Conservation (phyloP, 2,797 vertebrate species). For the Muscicapa comitata region DNA sequence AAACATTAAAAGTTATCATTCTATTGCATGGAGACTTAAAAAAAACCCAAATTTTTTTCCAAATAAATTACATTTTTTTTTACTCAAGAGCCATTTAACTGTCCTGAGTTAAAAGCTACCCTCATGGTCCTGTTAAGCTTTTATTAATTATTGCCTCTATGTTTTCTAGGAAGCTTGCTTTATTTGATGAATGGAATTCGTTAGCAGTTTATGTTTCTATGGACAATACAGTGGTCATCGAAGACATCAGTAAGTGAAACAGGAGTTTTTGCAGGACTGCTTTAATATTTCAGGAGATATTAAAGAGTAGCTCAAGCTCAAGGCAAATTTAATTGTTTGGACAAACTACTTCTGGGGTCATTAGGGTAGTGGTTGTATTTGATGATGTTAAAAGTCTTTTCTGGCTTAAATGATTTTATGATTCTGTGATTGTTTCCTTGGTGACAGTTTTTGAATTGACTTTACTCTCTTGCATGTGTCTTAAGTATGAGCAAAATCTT, state of each 20-base stretch:
- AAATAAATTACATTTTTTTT: background rate
- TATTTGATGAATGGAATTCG: slow-evolving; percentile 90
- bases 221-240: slow-evolving; percentile 90
- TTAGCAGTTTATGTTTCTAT: slow-evolving; percentile 88
- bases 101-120: background rate
- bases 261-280: background rate
- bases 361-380: background rate
- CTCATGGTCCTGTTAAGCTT: background rate
- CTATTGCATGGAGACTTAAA: background rate
- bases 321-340: background rate
- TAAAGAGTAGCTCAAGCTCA: background rate
- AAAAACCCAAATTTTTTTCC: background rate
- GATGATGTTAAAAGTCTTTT: background rate
- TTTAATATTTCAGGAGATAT: background rate
- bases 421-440: background rate
- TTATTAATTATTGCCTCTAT: slow-evolving; percentile 10
- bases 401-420: background rate
- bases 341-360: background rate
- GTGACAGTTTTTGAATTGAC: background rate
- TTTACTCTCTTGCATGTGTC: background rate
- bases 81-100: background rate
- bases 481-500: background rate
- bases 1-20: background rate
- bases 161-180: slow-evolving; percentile 83
- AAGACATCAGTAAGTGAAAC: slow-evolving; percentile 87